These are phyloP conservation scores for Pionites leucogaster DNA, from an alignment of 2,113 vertebrate genomes.

Conservation along the genomic window DNA sequence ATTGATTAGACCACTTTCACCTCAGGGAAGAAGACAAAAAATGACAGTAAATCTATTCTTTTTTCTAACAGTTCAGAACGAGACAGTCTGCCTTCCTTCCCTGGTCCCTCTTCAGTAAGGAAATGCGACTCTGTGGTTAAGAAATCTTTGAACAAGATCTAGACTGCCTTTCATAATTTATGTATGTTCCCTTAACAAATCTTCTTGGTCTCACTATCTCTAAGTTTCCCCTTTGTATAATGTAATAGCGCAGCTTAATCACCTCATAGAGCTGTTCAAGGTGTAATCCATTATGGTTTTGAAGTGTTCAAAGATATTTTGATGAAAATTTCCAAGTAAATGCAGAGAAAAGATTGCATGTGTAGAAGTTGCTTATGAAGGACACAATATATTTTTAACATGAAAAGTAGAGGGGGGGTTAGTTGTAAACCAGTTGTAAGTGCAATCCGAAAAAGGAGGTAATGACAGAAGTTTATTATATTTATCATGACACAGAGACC, in stretches of 20 bases:
- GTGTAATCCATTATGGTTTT: neutral
- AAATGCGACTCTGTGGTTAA: neutral
- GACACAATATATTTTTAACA: neutral
- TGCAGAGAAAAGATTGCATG: neutral
- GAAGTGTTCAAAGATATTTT: neutral
- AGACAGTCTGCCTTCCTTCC: neutral
- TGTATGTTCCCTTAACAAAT: neutral
- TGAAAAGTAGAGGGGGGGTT: fast-evolving
- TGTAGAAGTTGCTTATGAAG: neutral
- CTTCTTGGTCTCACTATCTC: neutral
- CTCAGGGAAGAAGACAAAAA: neutral
- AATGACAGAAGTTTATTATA: neutral
- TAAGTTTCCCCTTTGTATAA: neutral
- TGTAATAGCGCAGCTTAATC: neutral
- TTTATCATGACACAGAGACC: neutral
- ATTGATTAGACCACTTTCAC: neutral
- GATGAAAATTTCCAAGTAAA: neutral
- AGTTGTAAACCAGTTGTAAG: neutral
- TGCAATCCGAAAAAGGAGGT: neutral
- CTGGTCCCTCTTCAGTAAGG: neutral
- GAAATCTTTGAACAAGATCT: neutral
- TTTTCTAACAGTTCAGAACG: neutral
- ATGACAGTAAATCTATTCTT: neutral
- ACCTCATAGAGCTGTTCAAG: neutral
- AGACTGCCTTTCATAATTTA: neutral